These are phyloP conservation scores for Puffinus mauretanicus DNA, from an alignment of 2,113 vertebrate genomes.

Conservation along the genomic window DNA sequence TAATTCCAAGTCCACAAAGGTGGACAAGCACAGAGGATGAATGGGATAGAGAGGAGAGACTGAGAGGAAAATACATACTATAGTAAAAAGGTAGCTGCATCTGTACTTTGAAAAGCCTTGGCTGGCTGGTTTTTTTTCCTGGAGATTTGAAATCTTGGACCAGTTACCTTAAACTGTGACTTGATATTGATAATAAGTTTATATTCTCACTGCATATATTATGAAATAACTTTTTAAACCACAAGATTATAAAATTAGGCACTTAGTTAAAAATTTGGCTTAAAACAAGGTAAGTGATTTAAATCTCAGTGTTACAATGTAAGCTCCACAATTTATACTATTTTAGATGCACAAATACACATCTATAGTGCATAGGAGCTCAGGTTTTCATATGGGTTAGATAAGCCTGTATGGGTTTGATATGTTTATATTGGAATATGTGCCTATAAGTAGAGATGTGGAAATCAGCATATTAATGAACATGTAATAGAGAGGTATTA, in stretches of 20 bases:
- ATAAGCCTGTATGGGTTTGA: not conserved
- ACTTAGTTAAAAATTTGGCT: not conserved
- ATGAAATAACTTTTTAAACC: not conserved
- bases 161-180: not conserved
- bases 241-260: not conserved
- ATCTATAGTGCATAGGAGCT: not conserved
- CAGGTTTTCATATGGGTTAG: not conserved
- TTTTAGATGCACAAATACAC: not conserved
- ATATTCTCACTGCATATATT: not conserved
- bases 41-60: not conserved
- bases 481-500: not conserved
- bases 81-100: not conserved
- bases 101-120: not conserved
- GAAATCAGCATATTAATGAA: not conserved
- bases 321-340: not conserved
- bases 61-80: not conserved
- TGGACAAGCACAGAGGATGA: not conserved
- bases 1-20: not conserved
- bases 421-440: fast-evolving
- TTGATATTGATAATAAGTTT: not conserved
- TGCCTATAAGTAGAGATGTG: not conserved
- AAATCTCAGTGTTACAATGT: not conserved
- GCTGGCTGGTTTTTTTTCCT: not conserved
- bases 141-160: not conserved
- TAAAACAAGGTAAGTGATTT: not conserved